Base-by-base conservation (phyloP, 1,140 invertebrate species). In the Drosophila saltans region DNA sequence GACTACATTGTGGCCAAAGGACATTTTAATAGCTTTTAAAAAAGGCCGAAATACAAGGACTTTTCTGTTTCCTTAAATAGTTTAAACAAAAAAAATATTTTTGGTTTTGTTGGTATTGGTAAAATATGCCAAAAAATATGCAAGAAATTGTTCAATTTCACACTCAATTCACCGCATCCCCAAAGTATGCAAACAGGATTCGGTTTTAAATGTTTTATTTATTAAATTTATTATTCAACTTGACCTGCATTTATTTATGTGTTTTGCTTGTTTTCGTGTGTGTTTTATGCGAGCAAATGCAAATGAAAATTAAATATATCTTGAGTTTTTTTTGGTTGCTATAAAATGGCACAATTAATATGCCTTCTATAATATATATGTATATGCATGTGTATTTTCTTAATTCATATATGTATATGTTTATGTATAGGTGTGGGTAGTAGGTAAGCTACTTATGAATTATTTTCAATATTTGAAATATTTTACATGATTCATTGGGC, bases 151-250 rank as follows among this genome's bases (percentile, higher is more conserved):
- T 52, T 52, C 2, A 10, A 26, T 52, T 52, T 26, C 10, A 9
- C 21, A 52, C 21, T 52, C 8, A 52, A 52, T 52, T 26, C 8
- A 10, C 26, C 8, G 9, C 45, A 8, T 26, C 24, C 7, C 45
- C 21, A 52, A 26, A 52, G 45, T 26, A 52, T 52, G 21, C 45
- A 24, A 21, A 26, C 8, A 58, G 9, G 33, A 16, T 41, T 63
- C 52, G 2, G 11, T 69, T 16, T 69, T 43, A n/a, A 63, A 61
- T 88, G 69, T 76, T 80, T 61, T 71, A 70, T 88, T 76, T 71
- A 71, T 81, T 82, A 67, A 69, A 40, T 72, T 74, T 77, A 77
- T 78, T 78, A 78, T 78, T 78, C 30, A 72, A 78, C 77, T 75
- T 74, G 52, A 79, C 66, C 82, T 82, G 82, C 72, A 67, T 66